Conservation (phyloP, 2,113 vertebrate genomes). For the Otolemur garnettii region DNA sequence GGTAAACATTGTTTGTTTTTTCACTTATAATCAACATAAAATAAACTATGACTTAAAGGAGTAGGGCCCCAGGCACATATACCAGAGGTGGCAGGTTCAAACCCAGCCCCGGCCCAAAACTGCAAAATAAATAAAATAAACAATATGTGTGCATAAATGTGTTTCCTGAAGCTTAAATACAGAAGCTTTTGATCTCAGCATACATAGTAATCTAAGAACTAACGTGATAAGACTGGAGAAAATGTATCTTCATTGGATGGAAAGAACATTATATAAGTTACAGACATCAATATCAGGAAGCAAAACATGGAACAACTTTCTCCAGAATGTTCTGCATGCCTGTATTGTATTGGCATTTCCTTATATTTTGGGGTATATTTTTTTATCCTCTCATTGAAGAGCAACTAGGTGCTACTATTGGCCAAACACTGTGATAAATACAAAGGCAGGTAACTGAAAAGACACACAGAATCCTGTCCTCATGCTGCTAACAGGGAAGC, state of each 20-base stretch:
- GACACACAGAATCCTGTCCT: background rate
- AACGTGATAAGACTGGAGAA: background rate
- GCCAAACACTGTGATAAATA: background rate
- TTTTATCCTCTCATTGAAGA: background rate
- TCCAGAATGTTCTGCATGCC: background rate
- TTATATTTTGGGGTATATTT: background rate
- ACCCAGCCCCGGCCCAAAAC: too few species aligned
- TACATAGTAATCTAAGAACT: background rate
- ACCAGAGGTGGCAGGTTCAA: too few species aligned
- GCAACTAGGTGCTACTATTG: background rate
- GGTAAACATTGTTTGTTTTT: background rate
- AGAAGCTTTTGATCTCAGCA: background rate
- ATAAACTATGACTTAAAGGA: background rate
- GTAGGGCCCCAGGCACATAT: too few species aligned
- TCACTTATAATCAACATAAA: background rate
- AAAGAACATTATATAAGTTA: background rate
- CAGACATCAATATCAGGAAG: background rate
- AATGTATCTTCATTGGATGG: background rate
- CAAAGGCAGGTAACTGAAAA: background rate
- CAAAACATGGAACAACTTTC: background rate
- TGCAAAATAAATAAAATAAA: background rate
- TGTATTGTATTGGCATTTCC: background rate
- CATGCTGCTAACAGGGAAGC: background rate
- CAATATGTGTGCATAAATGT: background rate
- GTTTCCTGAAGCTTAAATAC: background rate